Evolutionary conservation across 2,113 vertebrate species (phyloP), one percentile per base, ranked within the genome.

Genomic region (Nothobranchius furzeri): DNA sequence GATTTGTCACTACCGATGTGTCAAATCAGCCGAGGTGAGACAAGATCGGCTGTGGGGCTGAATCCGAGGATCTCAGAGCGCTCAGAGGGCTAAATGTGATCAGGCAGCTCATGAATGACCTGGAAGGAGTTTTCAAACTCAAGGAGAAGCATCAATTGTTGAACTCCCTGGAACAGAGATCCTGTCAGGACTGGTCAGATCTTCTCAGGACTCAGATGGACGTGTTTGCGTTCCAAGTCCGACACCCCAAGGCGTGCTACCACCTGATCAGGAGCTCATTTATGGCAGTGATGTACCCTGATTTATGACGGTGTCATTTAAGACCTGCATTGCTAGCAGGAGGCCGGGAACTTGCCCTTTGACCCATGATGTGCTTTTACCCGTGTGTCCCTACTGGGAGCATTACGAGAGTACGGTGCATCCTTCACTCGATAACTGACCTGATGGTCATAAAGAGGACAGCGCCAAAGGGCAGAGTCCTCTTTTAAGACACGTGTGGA

Each of bases 121-220:
- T 60, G 24, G 60, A 47, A 46, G 11, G 30, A 3, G 11, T 36
- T 56, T 42, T 68, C 68, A 78, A 12, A 81, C 61, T 71, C 52
- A 45, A 54, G 24, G 73, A 40, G 55, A 9, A 3, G 24, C 45
- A 9, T 3, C 7, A 7, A 17, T 35, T n/a, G 11, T 51, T 68
- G 68, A 52, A 48, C 72, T 74, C 59, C 40, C 10, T 9, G 50
- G 40, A 78, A 48, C n/a, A 40, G 47, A 78, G 73, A 52, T 49
- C 53, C 63, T 37, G 24, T 40, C 7, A 40, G 37, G 37, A 8
- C 64, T 64, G 45, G 71, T 3, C 9, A 30, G 62, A 56, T 81
- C 61, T 81, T 76, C 78, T 86, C 70, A 83, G 68, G 46, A 64
- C 76, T 67, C 60, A 73, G 81, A 90, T 81, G 67, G 83, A 87